Evolutionary conservation across 2,113 vertebrate species (phyloP).

Genomic region (Platichthys stellatus): DNA sequence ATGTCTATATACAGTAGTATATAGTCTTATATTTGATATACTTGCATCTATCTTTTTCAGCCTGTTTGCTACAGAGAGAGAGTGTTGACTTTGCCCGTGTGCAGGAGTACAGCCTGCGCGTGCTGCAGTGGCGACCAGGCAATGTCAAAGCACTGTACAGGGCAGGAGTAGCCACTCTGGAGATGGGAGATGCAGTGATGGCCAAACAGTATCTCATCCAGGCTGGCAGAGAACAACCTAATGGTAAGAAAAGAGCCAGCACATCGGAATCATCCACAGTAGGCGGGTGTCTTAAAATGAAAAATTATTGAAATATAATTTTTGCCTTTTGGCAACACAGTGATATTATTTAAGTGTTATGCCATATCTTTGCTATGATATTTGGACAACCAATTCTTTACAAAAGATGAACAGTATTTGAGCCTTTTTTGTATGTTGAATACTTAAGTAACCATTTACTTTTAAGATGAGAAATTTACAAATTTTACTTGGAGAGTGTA

Average conservation of each 20-base stretch:
- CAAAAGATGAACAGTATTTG: too few species aligned
- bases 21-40: not conserved
- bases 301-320: too few species aligned
- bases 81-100: slow-evolving; percentile 88
- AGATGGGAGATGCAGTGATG: slow-evolving; percentile 86
- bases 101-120: slow-evolving; percentile 88
- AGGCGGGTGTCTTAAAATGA: too few species aligned
- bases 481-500: too few species aligned
- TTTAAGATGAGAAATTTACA: too few species aligned
- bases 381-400: too few species aligned
- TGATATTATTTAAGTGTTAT: not conserved
- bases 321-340: not conserved
- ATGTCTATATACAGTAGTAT: not conserved
- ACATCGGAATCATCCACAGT: not conserved
- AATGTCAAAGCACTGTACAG: slow-evolving; percentile 91
- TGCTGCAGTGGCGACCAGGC: slow-evolving; percentile 83
- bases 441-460: too few species aligned
- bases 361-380: too few species aligned
- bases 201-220: slow-evolving; percentile 84
- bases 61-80: slow-evolving; percentile 88
- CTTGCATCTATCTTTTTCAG: slow-evolving; percentile 67
- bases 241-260: slow-evolving; percentile 76
- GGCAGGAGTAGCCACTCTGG: slow-evolving; percentile 89
- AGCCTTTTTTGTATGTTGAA: too few species aligned
- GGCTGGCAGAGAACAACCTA: slow-evolving; percentile 85